Percentiles rank a stretch among this genome's conserved stretches.
These are phyloP conservation scores for Cenopis cana DNA, from an alignment of 2,888 invertebrate species.

Conservation along the genomic window DNA sequence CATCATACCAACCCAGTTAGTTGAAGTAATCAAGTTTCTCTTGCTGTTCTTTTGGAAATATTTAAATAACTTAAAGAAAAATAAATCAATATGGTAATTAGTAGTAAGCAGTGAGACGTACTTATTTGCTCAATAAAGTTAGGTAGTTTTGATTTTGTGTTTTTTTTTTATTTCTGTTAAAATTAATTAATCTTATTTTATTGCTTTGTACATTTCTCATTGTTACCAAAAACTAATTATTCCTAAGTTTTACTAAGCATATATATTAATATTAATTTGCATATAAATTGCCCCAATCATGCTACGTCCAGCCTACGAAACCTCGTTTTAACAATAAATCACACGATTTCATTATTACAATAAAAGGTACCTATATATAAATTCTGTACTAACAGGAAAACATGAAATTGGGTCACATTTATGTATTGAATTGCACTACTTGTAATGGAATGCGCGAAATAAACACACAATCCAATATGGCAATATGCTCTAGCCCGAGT, in stretches of 20 bases:
- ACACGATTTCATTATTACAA: constrained; percentile 16
- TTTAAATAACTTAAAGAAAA: too few relatives aligned
- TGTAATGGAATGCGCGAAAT: constrained; percentile 25
- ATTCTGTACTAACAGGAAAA: not conserved
- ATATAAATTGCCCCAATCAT: not conserved
- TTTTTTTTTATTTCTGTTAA: too few relatives aligned
- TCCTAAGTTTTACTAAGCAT: not conserved
- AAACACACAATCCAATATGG: constrained; percentile 33
- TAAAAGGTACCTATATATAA: not conserved
- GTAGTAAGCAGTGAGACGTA: too few relatives aligned
- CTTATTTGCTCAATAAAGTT: too few relatives aligned
- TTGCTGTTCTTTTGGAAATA: too few relatives aligned
- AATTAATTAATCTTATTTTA: too few relatives aligned
- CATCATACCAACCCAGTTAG: too few relatives aligned
- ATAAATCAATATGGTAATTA: too few relatives aligned
- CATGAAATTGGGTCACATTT: constrained; percentile 22
- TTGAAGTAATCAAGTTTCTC: too few relatives aligned
- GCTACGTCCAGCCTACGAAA: not conserved
- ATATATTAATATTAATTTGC: not conserved
- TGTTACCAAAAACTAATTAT: too few relatives aligned
- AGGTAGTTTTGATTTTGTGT: too few relatives aligned
- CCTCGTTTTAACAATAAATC: not conserved
- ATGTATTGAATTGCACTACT: constrained; percentile 19
- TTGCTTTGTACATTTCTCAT: too few relatives aligned
- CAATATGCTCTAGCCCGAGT: constrained; percentile 17